Conservation (phyloP, 2,797 vertebrate genomes). For the Danio choprae region DNA sequence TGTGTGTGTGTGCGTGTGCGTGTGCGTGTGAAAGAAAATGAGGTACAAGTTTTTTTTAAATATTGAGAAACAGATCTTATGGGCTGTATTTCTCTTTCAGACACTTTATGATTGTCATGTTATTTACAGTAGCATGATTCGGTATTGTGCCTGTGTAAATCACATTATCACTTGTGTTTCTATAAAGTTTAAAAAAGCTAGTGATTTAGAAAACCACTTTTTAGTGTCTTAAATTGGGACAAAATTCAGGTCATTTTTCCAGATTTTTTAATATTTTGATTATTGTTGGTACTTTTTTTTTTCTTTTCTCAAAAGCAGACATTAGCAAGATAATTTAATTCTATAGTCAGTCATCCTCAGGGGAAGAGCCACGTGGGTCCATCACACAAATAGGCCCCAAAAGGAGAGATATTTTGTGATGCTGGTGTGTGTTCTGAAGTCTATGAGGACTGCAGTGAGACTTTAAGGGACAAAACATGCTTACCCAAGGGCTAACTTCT, state of each 20-base stretch:
- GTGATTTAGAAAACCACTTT: not conserved
- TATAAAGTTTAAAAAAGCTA: too few relatives aligned
- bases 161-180: not conserved
- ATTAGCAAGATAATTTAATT: conserved; percentile 24
- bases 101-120: conserved; percentile 21
- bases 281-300: conserved; percentile 23
- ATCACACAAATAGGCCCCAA: conserved; percentile 15
- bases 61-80: conserved; percentile 19
- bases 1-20: not conserved
- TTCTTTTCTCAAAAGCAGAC: conserved; percentile 19
- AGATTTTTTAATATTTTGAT: conserved; percentile 40
- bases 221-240: conserved; percentile 25
- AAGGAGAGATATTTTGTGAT: conserved; percentile 13
- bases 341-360: conserved; percentile 37
- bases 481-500: conserved; percentile 52
- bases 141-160: not conserved
- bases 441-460: conserved; percentile 4
- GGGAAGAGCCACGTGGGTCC: conserved; percentile 15
- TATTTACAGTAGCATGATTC: conserved; percentile 1
- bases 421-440: conserved; percentile 19
- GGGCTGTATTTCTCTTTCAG: conserved; percentile 4
- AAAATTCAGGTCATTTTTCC: conserved; percentile 42
- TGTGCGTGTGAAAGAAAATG: not conserved
- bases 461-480: conserved; percentile 47
- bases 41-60: not conserved